Conservation (phyloP, 2,888 invertebrate genomes). For the Loripinus fragilis region DNA sequence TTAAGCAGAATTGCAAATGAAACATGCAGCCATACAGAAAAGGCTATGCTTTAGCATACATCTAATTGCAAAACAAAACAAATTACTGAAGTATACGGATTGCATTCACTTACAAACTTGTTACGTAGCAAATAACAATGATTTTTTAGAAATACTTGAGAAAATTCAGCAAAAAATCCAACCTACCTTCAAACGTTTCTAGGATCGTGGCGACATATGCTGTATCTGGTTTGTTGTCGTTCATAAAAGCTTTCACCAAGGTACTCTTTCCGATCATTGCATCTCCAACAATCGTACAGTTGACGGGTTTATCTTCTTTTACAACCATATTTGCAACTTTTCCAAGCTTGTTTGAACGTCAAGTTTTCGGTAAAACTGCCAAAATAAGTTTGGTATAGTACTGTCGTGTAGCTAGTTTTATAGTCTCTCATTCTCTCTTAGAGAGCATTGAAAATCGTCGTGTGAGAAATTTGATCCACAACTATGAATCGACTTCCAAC, state of each 20-base stretch:
- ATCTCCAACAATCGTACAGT: conserved; percentile 71
- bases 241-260: conserved; percentile 65
- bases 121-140: no score
- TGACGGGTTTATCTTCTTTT: conserved; percentile 63
- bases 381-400: neutral
- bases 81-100: no score
- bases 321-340: conserved; percentile 42
- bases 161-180: no score
- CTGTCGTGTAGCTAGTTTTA: no score
- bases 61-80: no score
- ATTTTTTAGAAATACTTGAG: no score
- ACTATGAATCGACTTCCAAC: neutral
- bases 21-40: no score
- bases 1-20: no score
- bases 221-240: conserved; percentile 54
- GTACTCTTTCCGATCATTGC: conserved; percentile 76
- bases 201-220: conserved; percentile 68
- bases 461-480: neutral
- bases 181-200: conserved; percentile 70
- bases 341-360: neutral
- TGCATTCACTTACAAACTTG: no score
- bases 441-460: no score
- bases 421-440: no score
- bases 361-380: neutral
- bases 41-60: no score